Evolutionary conservation across 2,888 invertebrate species (phyloP).

Genomic region (Allolobophora icterica): DNA sequence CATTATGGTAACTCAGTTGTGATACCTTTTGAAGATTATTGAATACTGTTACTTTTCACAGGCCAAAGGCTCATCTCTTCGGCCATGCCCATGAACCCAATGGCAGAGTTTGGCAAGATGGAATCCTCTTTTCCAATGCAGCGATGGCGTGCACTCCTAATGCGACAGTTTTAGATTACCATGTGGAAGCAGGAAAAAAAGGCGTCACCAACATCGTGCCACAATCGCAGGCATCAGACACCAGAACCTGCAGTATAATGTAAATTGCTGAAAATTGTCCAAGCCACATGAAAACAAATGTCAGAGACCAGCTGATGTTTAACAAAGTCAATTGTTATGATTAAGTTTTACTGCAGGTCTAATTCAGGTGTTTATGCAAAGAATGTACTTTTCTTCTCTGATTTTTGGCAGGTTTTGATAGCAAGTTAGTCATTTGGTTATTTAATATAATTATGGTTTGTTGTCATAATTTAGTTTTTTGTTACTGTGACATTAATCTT

Average conservation of each 20-base stretch:
- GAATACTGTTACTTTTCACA: slow-evolving; percentile 39
- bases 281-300: background rate
- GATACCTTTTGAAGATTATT: background rate
- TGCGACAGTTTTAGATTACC: slow-evolving; percentile 30
- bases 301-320: background rate
- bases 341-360: background rate
- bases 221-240: background rate
- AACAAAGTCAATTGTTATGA: background rate
- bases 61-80: slow-evolving; percentile 54
- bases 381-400: background rate
- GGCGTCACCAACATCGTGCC: background rate
- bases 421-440: background rate
- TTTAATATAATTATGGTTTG: background rate
- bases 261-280: background rate
- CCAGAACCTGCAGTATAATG: background rate
- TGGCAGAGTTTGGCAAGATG: slow-evolving; percentile 30
- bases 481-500: background rate
- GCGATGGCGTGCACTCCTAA: background rate
- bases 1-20: background rate
- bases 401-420: background rate
- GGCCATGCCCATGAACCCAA: slow-evolving; percentile 54
- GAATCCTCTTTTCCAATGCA: slow-evolving; percentile 34
- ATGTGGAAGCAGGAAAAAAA: slow-evolving; percentile 6
- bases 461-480: background rate
- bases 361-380: background rate